Base-by-base conservation (phyloP, 2,797 vertebrate species). In the Clarias fuscus region DNA sequence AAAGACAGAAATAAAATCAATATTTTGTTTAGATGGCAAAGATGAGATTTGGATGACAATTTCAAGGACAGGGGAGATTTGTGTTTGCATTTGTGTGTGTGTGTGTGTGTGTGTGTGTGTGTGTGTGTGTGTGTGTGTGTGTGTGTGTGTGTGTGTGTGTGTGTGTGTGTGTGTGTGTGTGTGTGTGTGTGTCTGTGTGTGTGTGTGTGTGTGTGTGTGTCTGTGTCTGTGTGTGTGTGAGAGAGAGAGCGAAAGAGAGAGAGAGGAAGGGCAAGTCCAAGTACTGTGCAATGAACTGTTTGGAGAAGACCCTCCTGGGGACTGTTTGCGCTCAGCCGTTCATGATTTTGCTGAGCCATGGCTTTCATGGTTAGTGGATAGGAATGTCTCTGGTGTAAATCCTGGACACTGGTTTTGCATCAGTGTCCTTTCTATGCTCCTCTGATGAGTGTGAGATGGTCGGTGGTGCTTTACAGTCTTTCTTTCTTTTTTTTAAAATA, bases 351-450 rank as follows among this genome's bases (percentile, higher is more conserved):
- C 82, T 89, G 86, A 89, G 86, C 87, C 85, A 78, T 65, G 80
- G 86, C 84, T 86, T 90, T 91, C 86, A 90, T 87, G 85, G 84
- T 85, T 84, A 70, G 37, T 82, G 83, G 86, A 83, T 71, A 81
- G 85, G 76, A 86, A 76, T 61, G 70, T 86, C 75, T 70, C 81
- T 75, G 40, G 27, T 82, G 80, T 86, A 88, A 87, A 89, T 82
- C 72, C 71, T 79, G 79, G 73, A 86, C 82, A 71, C 80, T 72
- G 68, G 86, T 85, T 90, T 75, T 86, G 68, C 83, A 86, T 88
- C 76, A 82, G 70, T 80, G 83, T 88, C 78, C 84, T 82, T 79
- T 83, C 27, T 72, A 83, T 17, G 14, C 53, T 76, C 78, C 48
- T 53, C 48, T 88, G 85, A 90, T 61, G 10, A 79, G 40, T 75